Percentiles rank a stretch among this genome's conserved stretches.
Conservation (phyloP, 2,113 vertebrate species). For the Eolophus roseicapilla region DNA sequence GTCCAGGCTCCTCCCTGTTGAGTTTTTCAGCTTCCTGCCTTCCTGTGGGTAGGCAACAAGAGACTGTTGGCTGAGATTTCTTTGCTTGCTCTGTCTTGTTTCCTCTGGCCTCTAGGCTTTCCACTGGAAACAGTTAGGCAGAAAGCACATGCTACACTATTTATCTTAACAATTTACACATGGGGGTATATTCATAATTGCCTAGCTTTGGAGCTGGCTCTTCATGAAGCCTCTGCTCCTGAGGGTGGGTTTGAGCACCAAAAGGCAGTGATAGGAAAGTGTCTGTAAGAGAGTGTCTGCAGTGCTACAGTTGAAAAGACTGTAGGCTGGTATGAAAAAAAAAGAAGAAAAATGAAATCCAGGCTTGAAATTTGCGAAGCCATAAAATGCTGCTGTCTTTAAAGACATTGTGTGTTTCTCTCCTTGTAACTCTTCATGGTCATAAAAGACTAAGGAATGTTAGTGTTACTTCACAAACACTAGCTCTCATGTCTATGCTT, state of each 20-base stretch:
- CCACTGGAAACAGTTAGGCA: neutral
- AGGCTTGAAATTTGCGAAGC: neutral
- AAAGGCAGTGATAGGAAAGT: neutral
- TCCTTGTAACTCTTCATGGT: neutral
- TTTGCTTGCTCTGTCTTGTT: neutral
- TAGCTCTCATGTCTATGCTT: neutral
- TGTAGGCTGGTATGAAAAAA: neutral
- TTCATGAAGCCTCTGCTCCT: neutral
- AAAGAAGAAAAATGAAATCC: neutral
- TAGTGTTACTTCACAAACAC: neutral
- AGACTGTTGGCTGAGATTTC: neutral
- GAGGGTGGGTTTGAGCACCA: neutral
- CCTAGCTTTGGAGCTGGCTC: neutral
- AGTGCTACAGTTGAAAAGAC: neutral
- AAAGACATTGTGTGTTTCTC: neutral
- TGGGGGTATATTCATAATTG: neutral
- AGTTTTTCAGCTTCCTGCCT: constrained; percentile 18
- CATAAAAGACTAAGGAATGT: neutral
- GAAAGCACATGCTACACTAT: neutral
- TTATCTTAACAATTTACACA: neutral
- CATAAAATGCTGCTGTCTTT: neutral
- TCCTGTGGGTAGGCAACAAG: constrained; percentile 16
- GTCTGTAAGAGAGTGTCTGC: neutral
- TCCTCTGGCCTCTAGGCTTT: neutral
- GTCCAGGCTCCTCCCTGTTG: constrained; percentile 31